Base-by-base conservation (phyloP, 2,888 invertebrate species). In the Helleia helle region DNA sequence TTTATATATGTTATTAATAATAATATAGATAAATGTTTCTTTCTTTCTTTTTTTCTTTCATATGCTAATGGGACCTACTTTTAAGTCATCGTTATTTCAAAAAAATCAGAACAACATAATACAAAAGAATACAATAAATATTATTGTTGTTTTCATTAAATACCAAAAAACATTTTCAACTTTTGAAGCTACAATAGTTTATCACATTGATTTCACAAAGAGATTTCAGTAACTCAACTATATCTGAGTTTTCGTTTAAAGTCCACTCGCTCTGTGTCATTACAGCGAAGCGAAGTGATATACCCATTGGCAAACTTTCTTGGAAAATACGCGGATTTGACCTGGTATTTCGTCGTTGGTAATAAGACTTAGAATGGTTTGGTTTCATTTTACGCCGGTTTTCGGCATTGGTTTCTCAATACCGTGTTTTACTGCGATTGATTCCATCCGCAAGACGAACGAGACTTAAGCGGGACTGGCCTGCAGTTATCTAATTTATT, bases 401-500 rank as follows among this genome's bases (percentile, higher is more conserved):
- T 54, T 46, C 45, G 44, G 42, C 44, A 48, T 50, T 58, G 55
- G 62, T 55, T 50, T 49, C 47, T 52, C 55, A 56, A 59, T 62
- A 65, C 65, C 61, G 69, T 75, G 80, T 81, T 81, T 81, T 80
- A 79, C 74, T 77, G 71, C 79, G 80, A 81, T 83, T 83, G 81
- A 81, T 80, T 80, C 69, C 65, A 65, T 70, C 74, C 71, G 56
- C 72, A 75, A 74, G 74, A 71, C 71, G 71, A 69, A 72, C 65
- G 64, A 65, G 64, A 59, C 63, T 62, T 58, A 51, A 65, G 62
- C 69, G 64, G 60, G 66, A 66, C 71, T 71, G 72, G 77, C 74
- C 75, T 65, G 72, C 73, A 81, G 79, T 81, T 83, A 81, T 83
- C 81, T 83, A 80, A 83, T 83, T 83, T 83, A 83, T 80, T 81